phyloP scores from a whole-genome alignment of 2,888 invertebrate genomes.

The Mesorhabditis belari region DNA sequence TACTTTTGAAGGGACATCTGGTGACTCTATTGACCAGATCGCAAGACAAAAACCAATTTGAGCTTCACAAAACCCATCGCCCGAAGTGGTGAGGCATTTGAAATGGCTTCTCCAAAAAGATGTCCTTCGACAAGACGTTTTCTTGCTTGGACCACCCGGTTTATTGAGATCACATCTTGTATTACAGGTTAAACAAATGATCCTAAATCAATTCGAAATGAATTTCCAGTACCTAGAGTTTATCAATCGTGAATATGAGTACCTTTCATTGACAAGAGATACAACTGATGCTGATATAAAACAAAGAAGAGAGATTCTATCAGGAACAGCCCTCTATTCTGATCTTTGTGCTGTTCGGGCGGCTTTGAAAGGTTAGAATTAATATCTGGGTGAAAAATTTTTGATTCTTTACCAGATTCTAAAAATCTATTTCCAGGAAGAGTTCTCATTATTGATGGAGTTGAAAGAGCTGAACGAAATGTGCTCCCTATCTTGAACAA shows the following conservation, averaged over 20 bases:
- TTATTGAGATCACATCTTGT: conserved; percentile 74
- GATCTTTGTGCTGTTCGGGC: conserved; percentile 66
- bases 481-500: conserved; percentile 92
- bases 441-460: conserved; percentile 82
- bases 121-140: conserved; percentile 83
- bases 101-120: conserved; percentile 97
- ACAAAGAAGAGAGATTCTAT: conserved; percentile 81
- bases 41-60: neutral
- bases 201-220: neutral
- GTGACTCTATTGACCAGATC: conserved; percentile 1
- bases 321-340: conserved; percentile 80
- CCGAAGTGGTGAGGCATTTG: conserved; percentile 67
- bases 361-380: conserved; percentile 52
- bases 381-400: neutral
- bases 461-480: conserved; percentile 94
- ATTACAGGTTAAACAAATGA: conserved; percentile 66
- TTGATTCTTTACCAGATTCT: neutral
- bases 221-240: conserved; percentile 62
- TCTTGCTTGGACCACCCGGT: conserved; percentile 84
- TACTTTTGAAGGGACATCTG: neutral
- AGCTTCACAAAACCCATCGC: conserved; percentile 61
- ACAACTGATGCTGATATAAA: conserved; percentile 95
- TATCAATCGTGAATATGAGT: conserved; percentile 81
- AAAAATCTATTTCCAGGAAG: too few relatives aligned
- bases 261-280: conserved; percentile 84